Evolutionary conservation across 2,888 invertebrate genomes (phyloP).

Genomic region (Abscondita cerata): DNA sequence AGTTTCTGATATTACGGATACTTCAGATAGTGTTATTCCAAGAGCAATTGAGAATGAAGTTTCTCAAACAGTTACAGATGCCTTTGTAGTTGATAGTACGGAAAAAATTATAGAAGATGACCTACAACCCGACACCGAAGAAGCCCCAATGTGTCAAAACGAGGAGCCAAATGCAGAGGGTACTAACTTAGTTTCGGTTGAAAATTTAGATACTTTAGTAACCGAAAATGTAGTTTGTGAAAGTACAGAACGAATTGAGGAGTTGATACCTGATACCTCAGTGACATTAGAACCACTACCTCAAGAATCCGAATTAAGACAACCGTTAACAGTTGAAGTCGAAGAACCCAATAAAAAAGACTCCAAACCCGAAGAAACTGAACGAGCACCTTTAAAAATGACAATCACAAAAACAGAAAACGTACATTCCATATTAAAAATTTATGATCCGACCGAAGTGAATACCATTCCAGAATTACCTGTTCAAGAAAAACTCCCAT

Average conservation of each 20-base stretch:
- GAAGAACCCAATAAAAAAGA: conserved; percentile 26
- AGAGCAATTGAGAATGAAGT: too few relatives aligned
- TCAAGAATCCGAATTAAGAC: conserved; percentile 7
- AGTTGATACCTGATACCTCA: too few relatives aligned
- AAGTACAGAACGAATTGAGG: not conserved
- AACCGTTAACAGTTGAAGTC: conserved; percentile 36
- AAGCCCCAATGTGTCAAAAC: too few relatives aligned
- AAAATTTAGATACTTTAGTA: not conserved
- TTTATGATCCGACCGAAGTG: conserved; percentile 50
- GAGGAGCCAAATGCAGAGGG: too few relatives aligned
- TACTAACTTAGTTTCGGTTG: too few relatives aligned
- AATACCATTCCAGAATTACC: conserved; percentile 22
- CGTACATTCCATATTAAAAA: conserved; percentile 56
- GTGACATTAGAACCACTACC: not conserved
- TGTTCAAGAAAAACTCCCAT: conserved; percentile 36
- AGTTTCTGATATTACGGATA: too few relatives aligned
- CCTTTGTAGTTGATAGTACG: too few relatives aligned
- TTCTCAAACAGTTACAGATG: too few relatives aligned
- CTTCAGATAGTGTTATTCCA: too few relatives aligned
- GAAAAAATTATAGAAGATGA: too few relatives aligned
- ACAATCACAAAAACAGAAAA: conserved; percentile 57
- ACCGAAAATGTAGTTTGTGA: not conserved
- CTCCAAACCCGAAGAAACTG: conserved; percentile 51
- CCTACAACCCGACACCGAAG: too few relatives aligned
- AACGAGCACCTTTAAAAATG: conserved; percentile 53